A percentile compares a stretch with the other conserved stretches of the same genome.
Conservation (phyloP, 2,888 invertebrate genomes). For the Leucophenga montana region DNA sequence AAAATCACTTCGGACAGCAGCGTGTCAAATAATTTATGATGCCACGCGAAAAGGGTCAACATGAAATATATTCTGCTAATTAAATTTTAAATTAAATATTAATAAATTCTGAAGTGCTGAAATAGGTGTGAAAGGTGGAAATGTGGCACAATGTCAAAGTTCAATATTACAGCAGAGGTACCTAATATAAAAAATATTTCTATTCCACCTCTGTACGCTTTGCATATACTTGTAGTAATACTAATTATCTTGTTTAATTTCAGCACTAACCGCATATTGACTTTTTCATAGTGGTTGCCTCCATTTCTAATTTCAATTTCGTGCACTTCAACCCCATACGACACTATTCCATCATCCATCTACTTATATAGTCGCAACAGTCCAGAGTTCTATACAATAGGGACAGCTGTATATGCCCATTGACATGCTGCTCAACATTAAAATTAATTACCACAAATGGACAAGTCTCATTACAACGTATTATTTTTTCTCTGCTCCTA, state of each 20-base stretch:
- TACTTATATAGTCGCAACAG: background rate
- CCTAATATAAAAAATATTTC: too few species aligned
- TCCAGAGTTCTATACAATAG: constrained; percentile 45
- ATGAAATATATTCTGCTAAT: constrained; percentile 32
- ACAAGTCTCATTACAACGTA: constrained; percentile 55
- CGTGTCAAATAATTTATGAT: constrained; percentile 23
- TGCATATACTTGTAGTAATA: background rate
- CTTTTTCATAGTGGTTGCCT: constrained; percentile 29
- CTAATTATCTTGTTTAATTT: background rate
- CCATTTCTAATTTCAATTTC: constrained; percentile 51
- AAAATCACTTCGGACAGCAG: constrained; percentile 11
- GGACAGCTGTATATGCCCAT: constrained; percentile 46
- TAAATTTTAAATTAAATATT: constrained; percentile 51
- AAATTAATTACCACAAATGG: constrained; percentile 66
- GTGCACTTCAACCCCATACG: background rate
- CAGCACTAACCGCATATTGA: background rate
- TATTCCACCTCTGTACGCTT: background rate
- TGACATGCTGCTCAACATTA: constrained; percentile 57
- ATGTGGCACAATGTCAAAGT: background rate
- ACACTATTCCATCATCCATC: background rate
- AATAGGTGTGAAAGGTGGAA: constrained; percentile 44
- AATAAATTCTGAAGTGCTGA: constrained; percentile 7
- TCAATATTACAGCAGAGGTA: too few species aligned
- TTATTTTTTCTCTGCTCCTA: constrained; percentile 39
- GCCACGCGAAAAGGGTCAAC: background rate